Evolutionary conservation across 2,797 vertebrate genomes (phyloP).

Genomic region (Nasua narica): DNA sequence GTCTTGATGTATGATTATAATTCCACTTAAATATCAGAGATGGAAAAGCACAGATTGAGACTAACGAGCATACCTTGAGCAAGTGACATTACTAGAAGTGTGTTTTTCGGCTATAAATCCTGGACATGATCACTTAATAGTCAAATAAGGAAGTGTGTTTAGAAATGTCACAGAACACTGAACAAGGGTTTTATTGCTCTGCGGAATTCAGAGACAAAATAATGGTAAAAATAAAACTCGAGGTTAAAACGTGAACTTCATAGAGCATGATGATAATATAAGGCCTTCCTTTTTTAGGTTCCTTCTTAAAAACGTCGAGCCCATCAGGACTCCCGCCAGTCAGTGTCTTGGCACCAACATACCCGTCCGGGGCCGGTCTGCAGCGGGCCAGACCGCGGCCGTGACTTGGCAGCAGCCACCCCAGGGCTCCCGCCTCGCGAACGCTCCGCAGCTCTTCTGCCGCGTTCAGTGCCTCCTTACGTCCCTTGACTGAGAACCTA

Average conservation of each 20-base stretch:
- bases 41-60: not conserved
- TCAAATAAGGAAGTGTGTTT: not conserved
- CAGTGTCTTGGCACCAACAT: not conserved
- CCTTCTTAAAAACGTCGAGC: not conserved
- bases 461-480: not conserved
- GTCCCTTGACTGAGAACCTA: not conserved
- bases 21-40: not conserved
- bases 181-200: not conserved
- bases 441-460: not conserved
- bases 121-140: not conserved
- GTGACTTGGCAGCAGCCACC: not conserved
- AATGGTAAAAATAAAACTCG: not conserved
- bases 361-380: not conserved
- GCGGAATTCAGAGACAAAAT: not conserved
- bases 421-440: too few species aligned
- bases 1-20: not conserved
- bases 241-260: not conserved
- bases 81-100: not conserved
- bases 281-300: not conserved
- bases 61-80: not conserved
- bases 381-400: too few species aligned
- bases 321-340: not conserved
- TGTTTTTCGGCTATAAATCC: not conserved
- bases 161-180: not conserved
- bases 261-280: not conserved